Percentiles rank a stretch among this genome's conserved stretches.
Conservation (phyloP, 2,888 invertebrate genomes). For the Drosophila sordidapex region DNA sequence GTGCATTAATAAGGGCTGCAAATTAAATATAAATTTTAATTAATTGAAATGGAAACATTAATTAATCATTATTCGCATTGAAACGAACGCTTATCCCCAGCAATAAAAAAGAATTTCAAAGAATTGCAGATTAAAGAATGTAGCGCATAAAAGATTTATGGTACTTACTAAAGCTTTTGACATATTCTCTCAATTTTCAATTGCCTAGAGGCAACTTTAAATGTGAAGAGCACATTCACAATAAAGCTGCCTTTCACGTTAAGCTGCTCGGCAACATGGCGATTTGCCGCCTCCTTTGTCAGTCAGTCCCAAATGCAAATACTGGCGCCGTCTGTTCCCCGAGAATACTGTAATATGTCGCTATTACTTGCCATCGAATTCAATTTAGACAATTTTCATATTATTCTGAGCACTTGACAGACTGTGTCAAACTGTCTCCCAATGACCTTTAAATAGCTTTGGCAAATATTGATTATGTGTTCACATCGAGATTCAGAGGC, state of each 20-base stretch:
- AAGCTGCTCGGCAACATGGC: neutral
- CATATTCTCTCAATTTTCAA: neutral
- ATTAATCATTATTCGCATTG: neutral
- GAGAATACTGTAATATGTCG: constrained; percentile 1
- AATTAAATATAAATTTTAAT: neutral
- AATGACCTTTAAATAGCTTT: constrained; percentile 56
- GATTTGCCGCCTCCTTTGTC: neutral
- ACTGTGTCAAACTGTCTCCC: constrained; percentile 41
- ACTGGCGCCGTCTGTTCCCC: neutral
- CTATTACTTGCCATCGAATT: constrained; percentile 26
- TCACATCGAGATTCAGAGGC: neutral
- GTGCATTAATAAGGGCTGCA: constrained; percentile 52
- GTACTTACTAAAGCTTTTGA: neutral
- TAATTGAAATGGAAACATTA: neutral
- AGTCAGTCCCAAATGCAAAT: constrained; percentile 6
- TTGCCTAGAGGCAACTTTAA: neutral
- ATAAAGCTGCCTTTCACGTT: constrained; percentile 4
- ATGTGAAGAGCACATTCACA: neutral
- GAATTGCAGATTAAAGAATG: neutral
- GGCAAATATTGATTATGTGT: constrained; percentile 70
- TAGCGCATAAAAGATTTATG: neutral
- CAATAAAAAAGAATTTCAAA: neutral
- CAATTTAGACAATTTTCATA: constrained; percentile 48
- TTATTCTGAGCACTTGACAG: constrained; percentile 22
- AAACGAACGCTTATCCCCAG: neutral